phyloP scores from a whole-genome alignment of 64 coral and sea anemone genomes.

The Pocillopora verrucosa region DNA sequence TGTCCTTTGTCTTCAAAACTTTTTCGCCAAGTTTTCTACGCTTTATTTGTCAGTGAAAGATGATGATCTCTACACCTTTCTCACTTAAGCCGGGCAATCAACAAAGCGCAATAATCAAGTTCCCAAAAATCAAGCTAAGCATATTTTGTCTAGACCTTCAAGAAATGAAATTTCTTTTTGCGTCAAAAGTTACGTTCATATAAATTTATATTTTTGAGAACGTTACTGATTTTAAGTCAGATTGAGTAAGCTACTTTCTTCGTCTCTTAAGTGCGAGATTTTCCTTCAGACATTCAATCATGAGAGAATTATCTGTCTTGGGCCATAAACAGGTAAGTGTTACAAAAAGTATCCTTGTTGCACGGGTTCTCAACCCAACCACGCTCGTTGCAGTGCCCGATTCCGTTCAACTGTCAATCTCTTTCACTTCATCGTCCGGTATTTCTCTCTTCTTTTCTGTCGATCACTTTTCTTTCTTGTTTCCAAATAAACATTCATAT shows the following conservation, averaged over 20 bases:
- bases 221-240: background rate
- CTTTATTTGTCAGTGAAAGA: too few relatives aligned
- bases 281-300: background rate
- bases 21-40: too few relatives aligned
- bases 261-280: background rate
- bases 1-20: too few relatives aligned
- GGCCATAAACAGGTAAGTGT: background rate
- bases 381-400: background rate
- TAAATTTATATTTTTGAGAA: background rate
- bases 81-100: too few relatives aligned
- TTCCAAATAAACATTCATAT: constrained; percentile 29
- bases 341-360: background rate
- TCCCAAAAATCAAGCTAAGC: background rate
- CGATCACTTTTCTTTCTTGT: background rate
- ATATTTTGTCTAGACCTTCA: background rate
- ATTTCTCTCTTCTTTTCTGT: background rate
- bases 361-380: background rate
- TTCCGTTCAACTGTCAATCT: background rate
- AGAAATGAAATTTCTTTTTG: background rate
- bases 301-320: background rate
- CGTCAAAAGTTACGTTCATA: background rate
- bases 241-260: background rate
- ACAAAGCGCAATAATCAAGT: too few relatives aligned
- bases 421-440: background rate
- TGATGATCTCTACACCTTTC: too few relatives aligned